Percentiles rank a stretch among this genome's conserved stretches.
Conservation (phyloP, 2,888 invertebrate genomes). For the Nineta flava region DNA sequence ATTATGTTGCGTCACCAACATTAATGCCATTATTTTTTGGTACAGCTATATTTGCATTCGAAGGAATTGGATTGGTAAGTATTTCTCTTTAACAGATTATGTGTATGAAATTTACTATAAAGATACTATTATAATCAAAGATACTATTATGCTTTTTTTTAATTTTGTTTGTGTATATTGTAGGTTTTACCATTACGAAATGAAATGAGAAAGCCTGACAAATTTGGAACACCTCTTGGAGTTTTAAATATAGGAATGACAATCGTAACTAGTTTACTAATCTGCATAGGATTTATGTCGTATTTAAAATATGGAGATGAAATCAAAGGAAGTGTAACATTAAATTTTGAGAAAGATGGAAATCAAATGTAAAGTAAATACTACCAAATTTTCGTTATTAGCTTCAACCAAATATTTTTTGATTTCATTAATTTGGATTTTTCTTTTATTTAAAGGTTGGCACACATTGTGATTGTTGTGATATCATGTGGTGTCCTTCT, state of each 20-base stretch:
- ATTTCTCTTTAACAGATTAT: background rate
- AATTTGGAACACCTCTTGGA: slow-evolving; percentile 65
- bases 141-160: background rate
- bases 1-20: slow-evolving; percentile 40
- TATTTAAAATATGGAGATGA: slow-evolving; percentile 77
- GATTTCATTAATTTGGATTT: background rate
- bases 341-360: slow-evolving; percentile 53
- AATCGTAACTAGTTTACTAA: slow-evolving; percentile 60
- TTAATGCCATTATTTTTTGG: slow-evolving; percentile 80
- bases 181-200: slow-evolving; percentile 88
- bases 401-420: background rate
- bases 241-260: slow-evolving; percentile 84
- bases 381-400: background rate
- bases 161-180: slow-evolving; percentile 8
- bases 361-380: slow-evolving; percentile 11
- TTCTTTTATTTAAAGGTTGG: slow-evolving; percentile 40
- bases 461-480: slow-evolving; percentile 65
- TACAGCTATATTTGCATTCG: slow-evolving; percentile 91
- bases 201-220: slow-evolving; percentile 66
- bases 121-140: background rate
- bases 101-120: background rate
- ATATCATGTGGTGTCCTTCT: slow-evolving; percentile 77
- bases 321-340: slow-evolving; percentile 70
- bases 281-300: slow-evolving; percentile 70
- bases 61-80: slow-evolving; percentile 80